Conservation (phyloP, 2,888 invertebrate species). For the Brachyptera putata region DNA sequence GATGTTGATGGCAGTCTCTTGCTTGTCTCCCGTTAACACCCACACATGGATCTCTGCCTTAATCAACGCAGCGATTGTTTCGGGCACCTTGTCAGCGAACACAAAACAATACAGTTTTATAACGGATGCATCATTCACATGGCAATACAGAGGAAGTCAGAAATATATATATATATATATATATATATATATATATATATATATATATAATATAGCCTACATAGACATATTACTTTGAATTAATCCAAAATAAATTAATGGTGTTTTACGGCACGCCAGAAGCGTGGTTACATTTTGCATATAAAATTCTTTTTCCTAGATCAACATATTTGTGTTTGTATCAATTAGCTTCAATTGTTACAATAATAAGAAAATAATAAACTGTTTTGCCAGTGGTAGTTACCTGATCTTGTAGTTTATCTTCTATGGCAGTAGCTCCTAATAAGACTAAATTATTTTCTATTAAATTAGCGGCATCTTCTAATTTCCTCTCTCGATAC, state of each 20-base stretch:
- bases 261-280: too few relatives aligned
- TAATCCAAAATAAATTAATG: too few relatives aligned
- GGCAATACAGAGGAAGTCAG: background rate
- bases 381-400: too few relatives aligned
- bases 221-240: too few relatives aligned
- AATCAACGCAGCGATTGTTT: slow-evolving; percentile 87
- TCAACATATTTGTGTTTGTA: too few relatives aligned
- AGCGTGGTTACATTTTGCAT: too few relatives aligned
- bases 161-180: background rate
- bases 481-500: slow-evolving; percentile 82
- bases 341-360: too few relatives aligned
- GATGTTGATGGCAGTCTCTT: slow-evolving; percentile 99
- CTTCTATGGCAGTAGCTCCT: slow-evolving; percentile 97
- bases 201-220: too few relatives aligned
- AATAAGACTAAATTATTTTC: slow-evolving; percentile 84
- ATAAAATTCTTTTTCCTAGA: too few relatives aligned
- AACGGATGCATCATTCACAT: slow-evolving; percentile 6
- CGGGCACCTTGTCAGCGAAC: slow-evolving; percentile 87
- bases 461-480: slow-evolving; percentile 88
- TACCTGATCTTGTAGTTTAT: slow-evolving; percentile 80
- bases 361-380: too few relatives aligned
- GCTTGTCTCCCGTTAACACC: slow-evolving; percentile 99
- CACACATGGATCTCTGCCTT: slow-evolving; percentile 94
- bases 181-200: too few relatives aligned
- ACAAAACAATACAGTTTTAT: slow-evolving; percentile 1